Percentiles rank a stretch among this genome's conserved stretches.
These are phyloP conservation scores for Holothuria glaberrima DNA, from an alignment of 35 echinoderm and acorn worm genomes.

Conservation along the genomic window DNA sequence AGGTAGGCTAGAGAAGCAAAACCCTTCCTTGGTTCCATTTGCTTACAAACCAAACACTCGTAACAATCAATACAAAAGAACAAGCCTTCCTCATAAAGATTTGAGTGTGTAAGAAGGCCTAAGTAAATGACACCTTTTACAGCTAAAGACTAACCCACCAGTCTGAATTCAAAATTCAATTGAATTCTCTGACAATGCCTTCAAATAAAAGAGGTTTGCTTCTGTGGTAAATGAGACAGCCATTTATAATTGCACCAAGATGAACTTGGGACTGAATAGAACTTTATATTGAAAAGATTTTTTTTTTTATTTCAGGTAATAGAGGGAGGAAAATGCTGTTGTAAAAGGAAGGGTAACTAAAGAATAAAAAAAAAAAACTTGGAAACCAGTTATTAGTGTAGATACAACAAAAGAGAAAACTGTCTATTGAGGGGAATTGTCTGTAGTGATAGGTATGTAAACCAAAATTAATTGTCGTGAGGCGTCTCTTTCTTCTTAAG, in stretches of 20 bases:
- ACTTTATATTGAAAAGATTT: background rate
- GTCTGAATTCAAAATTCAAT: background rate
- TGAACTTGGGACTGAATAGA: constrained; percentile 14
- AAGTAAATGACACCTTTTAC: constrained; percentile 24
- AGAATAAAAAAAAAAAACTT: background rate
- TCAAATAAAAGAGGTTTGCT: constrained; percentile 10
- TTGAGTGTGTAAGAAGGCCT: background rate
- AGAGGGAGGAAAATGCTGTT: background rate
- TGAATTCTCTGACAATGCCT: constrained; percentile 15
- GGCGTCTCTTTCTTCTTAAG: constrained; percentile 25
- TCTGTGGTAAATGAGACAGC: constrained; percentile 16
- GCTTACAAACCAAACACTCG: constrained; percentile 14
- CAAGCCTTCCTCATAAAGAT: background rate
- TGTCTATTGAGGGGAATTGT: constrained; percentile 8
- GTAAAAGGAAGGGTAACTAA: background rate
- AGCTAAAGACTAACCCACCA: background rate
- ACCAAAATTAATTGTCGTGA: constrained; percentile 8
- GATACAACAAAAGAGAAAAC: constrained; percentile 20
- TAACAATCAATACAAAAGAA: background rate
- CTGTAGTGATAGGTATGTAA: constrained; percentile 2
- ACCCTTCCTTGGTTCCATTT: background rate
- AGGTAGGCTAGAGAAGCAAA: constrained; percentile 8
- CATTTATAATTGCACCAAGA: constrained; percentile 21
- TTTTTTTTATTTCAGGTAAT: background rate
- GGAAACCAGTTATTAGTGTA: background rate